Conservation (phyloP, 2,113 vertebrate genomes). For the Rana temporaria region DNA sequence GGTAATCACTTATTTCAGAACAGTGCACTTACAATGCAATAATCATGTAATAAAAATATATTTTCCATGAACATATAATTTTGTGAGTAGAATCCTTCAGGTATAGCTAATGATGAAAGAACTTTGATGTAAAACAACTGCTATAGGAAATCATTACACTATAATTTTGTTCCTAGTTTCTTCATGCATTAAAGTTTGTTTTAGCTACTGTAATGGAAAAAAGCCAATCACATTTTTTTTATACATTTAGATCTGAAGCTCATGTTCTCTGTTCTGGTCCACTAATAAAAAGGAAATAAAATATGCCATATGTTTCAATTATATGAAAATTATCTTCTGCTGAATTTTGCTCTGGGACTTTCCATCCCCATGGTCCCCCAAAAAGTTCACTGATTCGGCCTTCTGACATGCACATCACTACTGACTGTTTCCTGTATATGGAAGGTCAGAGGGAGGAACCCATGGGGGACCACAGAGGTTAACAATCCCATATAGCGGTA, state of each 20-base stretch:
- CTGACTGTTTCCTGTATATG: no score
- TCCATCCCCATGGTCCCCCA: no score
- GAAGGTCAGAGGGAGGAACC: no score
- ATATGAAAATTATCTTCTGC: not conserved
- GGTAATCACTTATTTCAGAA: slow-evolving; percentile 39
- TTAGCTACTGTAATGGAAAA: slow-evolving; percentile 17
- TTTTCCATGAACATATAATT: slow-evolving; percentile 45
- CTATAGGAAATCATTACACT: slow-evolving; percentile 50
- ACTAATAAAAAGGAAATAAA: not conserved
- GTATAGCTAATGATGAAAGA: slow-evolving; percentile 37
- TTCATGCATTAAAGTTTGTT: slow-evolving; percentile 1
- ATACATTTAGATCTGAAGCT: not conserved
- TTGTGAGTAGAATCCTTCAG: slow-evolving; percentile 45
- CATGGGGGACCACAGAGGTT: no score
- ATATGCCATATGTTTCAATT: not conserved
- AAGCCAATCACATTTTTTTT: not conserved
- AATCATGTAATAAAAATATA: slow-evolving; percentile 48
- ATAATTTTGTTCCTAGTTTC: slow-evolving; percentile 9
- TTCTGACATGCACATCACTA: no score
- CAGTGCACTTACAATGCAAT: slow-evolving; percentile 35
- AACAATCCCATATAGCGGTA: no score
- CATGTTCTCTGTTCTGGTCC: not conserved
- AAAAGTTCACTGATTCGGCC: no score
- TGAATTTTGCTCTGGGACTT: no score
- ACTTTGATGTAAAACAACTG: slow-evolving; percentile 42